Percentiles rank a stretch among this genome's conserved stretches.
phyloP scores from a whole-genome alignment of 1,140 invertebrate genomes.

The Temnothorax longispinosus region DNA sequence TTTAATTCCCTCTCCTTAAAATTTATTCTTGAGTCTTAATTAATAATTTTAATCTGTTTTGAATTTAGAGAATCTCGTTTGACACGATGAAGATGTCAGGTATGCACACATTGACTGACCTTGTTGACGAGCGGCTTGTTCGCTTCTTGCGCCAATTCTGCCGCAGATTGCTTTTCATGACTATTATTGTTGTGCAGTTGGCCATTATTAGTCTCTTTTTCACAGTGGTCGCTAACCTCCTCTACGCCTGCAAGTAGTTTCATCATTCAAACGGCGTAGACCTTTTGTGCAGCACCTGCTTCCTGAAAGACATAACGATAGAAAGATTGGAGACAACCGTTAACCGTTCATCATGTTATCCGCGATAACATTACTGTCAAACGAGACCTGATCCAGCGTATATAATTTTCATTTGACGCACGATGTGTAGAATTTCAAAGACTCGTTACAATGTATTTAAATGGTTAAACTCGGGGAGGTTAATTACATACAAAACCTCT shows the following conservation, averaged over 20 bases:
- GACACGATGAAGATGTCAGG: not conserved
- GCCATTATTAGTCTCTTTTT: constrained; percentile 74
- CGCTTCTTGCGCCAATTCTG: constrained; percentile 64
- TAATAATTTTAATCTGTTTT: not conserved
- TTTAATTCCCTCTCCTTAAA: not conserved
- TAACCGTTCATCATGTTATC: not conserved
- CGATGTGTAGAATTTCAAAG: not conserved
- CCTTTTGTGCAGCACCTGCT: constrained; percentile 57
- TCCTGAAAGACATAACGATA: constrained; percentile 50
- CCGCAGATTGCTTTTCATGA: constrained; percentile 60
- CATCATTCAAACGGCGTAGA: constrained; percentile 79
- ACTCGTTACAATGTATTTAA: not conserved
- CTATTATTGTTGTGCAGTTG: constrained; percentile 77
- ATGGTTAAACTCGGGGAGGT: not conserved
- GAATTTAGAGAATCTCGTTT: not conserved
- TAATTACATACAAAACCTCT: not conserved
- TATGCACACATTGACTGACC: constrained; percentile 56
- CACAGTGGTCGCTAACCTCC: constrained; percentile 77
- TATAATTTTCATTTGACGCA: constrained; percentile 6
- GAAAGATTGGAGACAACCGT: not conserved
- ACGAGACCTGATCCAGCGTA: not conserved
- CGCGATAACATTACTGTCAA: not conserved
- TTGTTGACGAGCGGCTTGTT: constrained; percentile 63
- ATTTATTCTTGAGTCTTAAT: not conserved
- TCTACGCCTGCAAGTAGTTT: constrained; percentile 84